Percentiles rank a stretch among this genome's conserved stretches.
These are phyloP conservation scores for Baryphthengus martii DNA, from an alignment of 2,113 vertebrate species.

Conservation along the genomic window DNA sequence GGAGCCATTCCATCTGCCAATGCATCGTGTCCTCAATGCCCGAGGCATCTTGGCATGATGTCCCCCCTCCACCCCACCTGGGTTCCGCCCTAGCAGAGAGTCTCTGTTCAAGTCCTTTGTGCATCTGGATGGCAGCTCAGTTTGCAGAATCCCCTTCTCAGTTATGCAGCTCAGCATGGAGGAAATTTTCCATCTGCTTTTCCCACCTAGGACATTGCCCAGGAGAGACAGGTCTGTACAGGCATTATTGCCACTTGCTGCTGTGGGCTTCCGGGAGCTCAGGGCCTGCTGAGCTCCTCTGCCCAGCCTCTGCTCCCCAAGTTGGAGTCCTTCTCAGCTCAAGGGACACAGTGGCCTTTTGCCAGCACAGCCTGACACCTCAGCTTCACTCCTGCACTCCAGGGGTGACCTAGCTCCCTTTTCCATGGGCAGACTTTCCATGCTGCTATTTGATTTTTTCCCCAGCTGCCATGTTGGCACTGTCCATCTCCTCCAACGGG, in stretches of 20 bases:
- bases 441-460: conserved; percentile 21
- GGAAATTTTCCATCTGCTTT: background rate
- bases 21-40: background rate
- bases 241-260: background rate
- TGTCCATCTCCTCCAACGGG: background rate
- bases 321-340: background rate
- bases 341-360: background rate
- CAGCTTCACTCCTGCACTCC: background rate
- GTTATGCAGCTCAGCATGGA: background rate
- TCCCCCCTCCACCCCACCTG: background rate
- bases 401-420: background rate
- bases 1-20: background rate
- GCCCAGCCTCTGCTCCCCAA: background rate
- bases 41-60: background rate
- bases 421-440: background rate
- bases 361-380: background rate
- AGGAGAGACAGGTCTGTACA: background rate
- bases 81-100: background rate
- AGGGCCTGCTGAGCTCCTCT: background rate
- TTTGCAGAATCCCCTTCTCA: background rate
- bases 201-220: background rate
- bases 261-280: background rate
- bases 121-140: background rate
- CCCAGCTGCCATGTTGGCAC: background rate
- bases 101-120: background rate